These are phyloP conservation scores for Leptobrachium leishanense DNA, from an alignment of 2,113 vertebrate species.

Conservation along the genomic window DNA sequence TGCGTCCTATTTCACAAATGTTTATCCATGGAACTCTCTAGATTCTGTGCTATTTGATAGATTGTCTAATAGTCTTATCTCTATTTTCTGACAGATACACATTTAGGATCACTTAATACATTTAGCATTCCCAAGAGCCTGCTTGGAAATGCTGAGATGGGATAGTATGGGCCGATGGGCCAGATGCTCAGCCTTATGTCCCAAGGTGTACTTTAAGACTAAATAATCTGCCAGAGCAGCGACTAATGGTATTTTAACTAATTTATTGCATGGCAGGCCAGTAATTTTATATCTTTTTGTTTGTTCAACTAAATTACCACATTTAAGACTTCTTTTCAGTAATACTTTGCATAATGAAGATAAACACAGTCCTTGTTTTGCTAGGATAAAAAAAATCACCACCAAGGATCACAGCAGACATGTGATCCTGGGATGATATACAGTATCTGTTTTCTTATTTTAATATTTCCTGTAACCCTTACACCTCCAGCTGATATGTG, in stretches of 20 bases:
- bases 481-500: too few species aligned
- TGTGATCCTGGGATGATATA: background rate
- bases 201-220: background rate
- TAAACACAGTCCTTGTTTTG: background rate
- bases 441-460: too few species aligned
- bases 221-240: background rate
- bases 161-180: background rate
- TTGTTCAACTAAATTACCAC: background rate
- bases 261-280: background rate
- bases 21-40: too few species aligned
- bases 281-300: background rate
- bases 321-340: background rate
- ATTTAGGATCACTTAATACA: slow-evolving; percentile 16
- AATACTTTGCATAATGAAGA: background rate
- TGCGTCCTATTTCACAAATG: too few species aligned
- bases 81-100: background rate
- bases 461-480: too few species aligned
- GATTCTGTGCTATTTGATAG: too few species aligned
- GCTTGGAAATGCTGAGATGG: background rate
- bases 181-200: slow-evolving; percentile 12
- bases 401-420: background rate
- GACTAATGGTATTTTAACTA: slow-evolving; percentile 4
- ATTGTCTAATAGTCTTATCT: too few species aligned
- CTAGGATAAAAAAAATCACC: background rate
- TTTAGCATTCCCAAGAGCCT: background rate